Conservation (phyloP, 1,140 invertebrate genomes). For the Drosophila insularis region DNA sequence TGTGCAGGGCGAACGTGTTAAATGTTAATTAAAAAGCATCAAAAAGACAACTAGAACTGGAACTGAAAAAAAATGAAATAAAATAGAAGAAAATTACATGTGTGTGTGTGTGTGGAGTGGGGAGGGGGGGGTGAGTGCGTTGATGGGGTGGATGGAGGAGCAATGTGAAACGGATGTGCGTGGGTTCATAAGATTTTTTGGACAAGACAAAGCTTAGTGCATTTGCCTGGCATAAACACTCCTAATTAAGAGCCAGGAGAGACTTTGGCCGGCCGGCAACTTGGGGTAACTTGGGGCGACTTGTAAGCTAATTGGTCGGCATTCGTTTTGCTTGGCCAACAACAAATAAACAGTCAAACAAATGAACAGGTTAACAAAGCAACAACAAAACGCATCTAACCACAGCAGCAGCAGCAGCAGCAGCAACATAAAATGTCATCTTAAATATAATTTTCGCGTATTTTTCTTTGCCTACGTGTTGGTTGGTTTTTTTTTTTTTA, state of each 20-base stretch:
- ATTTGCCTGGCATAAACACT: constrained; percentile 60
- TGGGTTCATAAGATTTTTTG: constrained; percentile 48
- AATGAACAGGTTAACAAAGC: constrained; percentile 56
- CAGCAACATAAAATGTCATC: constrained; percentile 69
- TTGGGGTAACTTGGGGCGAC: background rate
- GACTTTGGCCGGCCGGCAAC: constrained; percentile 10
- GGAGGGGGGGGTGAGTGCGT: background rate
- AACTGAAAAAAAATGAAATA: background rate
- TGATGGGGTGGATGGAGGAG: background rate
- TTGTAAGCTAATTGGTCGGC: constrained; percentile 63
- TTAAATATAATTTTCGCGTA: constrained; percentile 79
- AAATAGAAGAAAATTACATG: constrained; percentile 7
- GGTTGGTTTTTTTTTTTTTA: constrained; percentile 33
- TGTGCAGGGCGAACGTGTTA: constrained; percentile 59
- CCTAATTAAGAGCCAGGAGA: constrained; percentile 60
- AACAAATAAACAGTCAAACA: constrained; percentile 52
- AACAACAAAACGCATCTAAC: constrained; percentile 14
- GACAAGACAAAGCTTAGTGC: constrained; percentile 49
- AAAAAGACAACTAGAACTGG: constrained; percentile 11
- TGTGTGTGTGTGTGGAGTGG: background rate
- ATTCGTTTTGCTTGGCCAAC: constrained; percentile 61
- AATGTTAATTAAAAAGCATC: constrained; percentile 77
- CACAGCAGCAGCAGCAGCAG: constrained; percentile 1
- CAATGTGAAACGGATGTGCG: background rate
- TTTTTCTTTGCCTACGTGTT: constrained; percentile 58